Base-by-base conservation (phyloP, 2,888 invertebrate species). In the Polydrusus cervinus region DNA sequence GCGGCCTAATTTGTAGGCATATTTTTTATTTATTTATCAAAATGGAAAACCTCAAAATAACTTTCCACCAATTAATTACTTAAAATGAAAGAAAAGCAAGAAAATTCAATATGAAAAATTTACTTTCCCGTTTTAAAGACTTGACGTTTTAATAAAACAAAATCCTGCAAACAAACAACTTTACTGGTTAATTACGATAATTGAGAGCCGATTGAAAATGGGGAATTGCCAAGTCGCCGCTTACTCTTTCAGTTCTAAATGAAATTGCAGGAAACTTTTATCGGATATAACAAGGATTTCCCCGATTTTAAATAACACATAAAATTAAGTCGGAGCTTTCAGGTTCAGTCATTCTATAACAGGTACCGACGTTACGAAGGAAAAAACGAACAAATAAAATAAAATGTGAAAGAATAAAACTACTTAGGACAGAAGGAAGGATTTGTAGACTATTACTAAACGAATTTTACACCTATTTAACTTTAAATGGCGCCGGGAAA, bases 401-500 rank as follows among this genome's bases (percentile, higher is more conserved):
- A 79, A 71, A 78, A 78, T 76, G 78, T 60, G 78, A 78, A 34
- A 67, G 69, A 69, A 68, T 74, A 72, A 78, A 80, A 81, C 78
- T 78, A 81, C 74, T 74, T 76, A 78, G 78, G 78, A 57, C 67
- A 72, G 65, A 71, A 75, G 78, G 77, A 76, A 66, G 84, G 85
- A 85, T 85, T 86, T 84, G 84, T 85, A 83, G 83, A 81, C 86
- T 82, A 85, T 86, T 86, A 85, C 86, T 82, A 82, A 84, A 85
- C 81, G 85, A 87, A 87, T 87, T 87, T 87, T 87, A 87, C 87
- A 87, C 87, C 86, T 86, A 86, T 87, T 87, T 86, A 87, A 86
- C 86, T 86, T 85, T 84, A 84, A 86, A 86, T 85, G 85, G 83
- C 78, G 82, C 78, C 81, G 79, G 81, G 81, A 81, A 80, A 81